Percentiles rank a stretch among this genome's conserved stretches.
Evolutionary conservation across 2,888 invertebrate species (phyloP).

Genomic region (Pseudococcus jackbeardsleyi): DNA sequence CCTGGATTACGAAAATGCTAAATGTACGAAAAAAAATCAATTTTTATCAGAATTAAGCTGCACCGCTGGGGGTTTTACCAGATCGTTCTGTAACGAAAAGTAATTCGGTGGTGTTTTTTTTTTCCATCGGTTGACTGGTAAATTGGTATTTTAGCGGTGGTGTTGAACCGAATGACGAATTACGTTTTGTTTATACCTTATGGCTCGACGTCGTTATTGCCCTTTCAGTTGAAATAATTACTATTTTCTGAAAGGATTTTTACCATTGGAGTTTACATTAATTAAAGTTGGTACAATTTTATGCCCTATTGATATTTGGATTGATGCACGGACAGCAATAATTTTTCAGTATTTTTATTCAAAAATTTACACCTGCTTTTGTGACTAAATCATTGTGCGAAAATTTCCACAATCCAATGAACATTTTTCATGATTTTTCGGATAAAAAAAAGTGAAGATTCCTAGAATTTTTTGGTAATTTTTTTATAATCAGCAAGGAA

Average conservation of each 20-base stretch:
- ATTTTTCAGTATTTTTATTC: no score
- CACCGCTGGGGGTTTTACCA: background rate
- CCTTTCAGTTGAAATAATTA: background rate
- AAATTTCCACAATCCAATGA: no score
- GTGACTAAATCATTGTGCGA: no score
- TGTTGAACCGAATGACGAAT: background rate
- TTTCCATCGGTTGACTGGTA: background rate
- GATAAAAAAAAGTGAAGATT: no score
- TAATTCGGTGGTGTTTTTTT: slow-evolving; percentile 21
- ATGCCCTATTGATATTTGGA: no score
- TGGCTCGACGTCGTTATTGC: background rate
- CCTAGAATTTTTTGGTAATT: no score
- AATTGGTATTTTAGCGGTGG: background rate
- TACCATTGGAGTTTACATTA: no score
- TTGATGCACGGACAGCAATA: no score
- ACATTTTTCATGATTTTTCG: no score
- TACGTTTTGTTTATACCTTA: background rate
- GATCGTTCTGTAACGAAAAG: background rate
- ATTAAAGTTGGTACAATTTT: no score
- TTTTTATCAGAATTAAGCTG: slow-evolving; percentile 29
- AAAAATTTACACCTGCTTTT: no score
- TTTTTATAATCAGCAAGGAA: no score
- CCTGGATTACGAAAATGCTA: slow-evolving; percentile 34
- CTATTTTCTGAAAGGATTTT: background rate
- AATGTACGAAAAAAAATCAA: slow-evolving; percentile 42